These are phyloP conservation scores for Tachuris rubrigastra DNA, from an alignment of 2,113 vertebrate genomes.

Conservation along the genomic window DNA sequence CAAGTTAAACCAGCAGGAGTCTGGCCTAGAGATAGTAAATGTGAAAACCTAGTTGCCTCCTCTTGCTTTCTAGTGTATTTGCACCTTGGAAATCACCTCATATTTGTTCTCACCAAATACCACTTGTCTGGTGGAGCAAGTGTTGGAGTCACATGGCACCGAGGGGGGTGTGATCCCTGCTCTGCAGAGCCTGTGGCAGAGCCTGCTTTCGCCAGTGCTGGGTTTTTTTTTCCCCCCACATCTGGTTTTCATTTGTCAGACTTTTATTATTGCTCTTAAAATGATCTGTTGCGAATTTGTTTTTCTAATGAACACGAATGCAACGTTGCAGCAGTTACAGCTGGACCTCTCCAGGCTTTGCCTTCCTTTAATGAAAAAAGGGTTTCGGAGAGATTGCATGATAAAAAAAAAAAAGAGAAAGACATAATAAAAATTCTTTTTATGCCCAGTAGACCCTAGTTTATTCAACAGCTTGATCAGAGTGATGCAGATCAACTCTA, in stretches of 20 bases:
- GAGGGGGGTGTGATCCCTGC: not conserved
- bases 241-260: conserved; percentile 31
- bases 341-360: not conserved
- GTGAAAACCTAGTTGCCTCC: not conserved
- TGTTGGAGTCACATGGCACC: not conserved
- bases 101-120: not conserved
- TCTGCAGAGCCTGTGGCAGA: not conserved
- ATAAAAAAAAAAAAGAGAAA: not conserved
- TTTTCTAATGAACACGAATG: conserved; percentile 32
- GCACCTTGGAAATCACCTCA: not conserved
- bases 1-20: not conserved
- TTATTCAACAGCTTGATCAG: not conserved
- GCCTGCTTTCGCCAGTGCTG: not conserved
- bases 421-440: not conserved
- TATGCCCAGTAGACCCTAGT: not conserved
- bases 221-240: not conserved
- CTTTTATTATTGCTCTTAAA: conserved; percentile 51
- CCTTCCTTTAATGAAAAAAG: conserved; percentile 7
- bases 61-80: not conserved
- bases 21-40: not conserved
- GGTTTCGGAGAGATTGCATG: not conserved
- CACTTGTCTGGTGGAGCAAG: not conserved
- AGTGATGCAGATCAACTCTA: not conserved
- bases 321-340: not conserved
- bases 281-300: conserved; percentile 52